Base-by-base conservation (phyloP, 2,888 invertebrate species). In the Lasioglossum marginatum region DNA sequence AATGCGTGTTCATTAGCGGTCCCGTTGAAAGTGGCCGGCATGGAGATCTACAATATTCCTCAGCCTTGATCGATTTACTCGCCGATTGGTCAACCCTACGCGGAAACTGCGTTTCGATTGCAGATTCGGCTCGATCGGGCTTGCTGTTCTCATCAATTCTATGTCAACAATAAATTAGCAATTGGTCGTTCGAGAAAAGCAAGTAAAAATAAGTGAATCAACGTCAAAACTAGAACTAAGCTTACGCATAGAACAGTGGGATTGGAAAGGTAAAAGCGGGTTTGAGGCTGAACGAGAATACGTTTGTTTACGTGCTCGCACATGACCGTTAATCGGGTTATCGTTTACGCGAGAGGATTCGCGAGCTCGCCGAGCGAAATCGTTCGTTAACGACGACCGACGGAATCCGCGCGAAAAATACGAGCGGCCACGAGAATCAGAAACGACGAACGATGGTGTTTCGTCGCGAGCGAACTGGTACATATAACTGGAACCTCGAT, bases 401-500 rank as follows among this genome's bases (percentile, higher is more conserved):
- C 23, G n/a, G 14, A 8, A 40, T 37, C 14, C 37, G 12, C 34
- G 68, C 4, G 57, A 60, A 80, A 72, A 76, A 63, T n/a, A 75
- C 48, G 19, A 40, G 23, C 6, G 14, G 23, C 68, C 23, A 60
- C 23, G 79, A 6, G 63, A 63, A 31, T 63, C 63, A 63, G 63
- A 31, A 48, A 66, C 31, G 23, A 45, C 27, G 71, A 40, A 79
- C 77, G 73, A 79, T 71, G 57, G 27, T n/a, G 52, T 70, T 74
- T 43, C 66, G 63, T 66, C 57, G 48, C 72, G 86, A 74, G 75
- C 71, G 84, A 91, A 89, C 87, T 89, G 84, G 92, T 90, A 89
- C 92, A 88, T 81, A 80, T 90, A 92, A 92, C 91, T 91, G 92
- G 88, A 90, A 88, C 85, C 85, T 74, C 78, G 68, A 78, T 81